Evolutionary conservation across 2,113 vertebrate genomes (phyloP).

Genomic region (Bambusicola thoracicus): DNA sequence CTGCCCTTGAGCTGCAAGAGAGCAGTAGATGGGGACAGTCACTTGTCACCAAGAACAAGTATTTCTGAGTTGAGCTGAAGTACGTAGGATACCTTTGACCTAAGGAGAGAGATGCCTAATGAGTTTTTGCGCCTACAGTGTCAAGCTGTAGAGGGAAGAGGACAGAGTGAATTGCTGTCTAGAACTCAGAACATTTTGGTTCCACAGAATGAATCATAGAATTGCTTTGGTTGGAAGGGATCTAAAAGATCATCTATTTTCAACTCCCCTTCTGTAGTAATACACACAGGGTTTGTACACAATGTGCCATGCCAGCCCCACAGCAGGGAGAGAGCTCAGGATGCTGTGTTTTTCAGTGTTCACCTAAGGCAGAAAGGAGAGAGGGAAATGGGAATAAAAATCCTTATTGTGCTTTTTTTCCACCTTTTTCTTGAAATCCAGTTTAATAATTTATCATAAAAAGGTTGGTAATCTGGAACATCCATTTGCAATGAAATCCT

Average conservation of each 20-base stretch:
- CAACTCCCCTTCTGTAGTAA: background rate
- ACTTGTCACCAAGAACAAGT: background rate
- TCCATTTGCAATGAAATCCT: background rate
- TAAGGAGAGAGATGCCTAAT: background rate
- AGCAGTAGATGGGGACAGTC: background rate
- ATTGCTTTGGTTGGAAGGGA: background rate
- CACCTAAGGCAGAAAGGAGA: background rate
- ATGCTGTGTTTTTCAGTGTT: background rate
- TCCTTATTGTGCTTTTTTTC: background rate
- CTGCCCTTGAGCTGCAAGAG: background rate
- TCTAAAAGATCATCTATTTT: background rate
- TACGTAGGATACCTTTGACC: background rate
- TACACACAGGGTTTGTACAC: background rate
- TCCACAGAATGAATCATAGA: background rate
- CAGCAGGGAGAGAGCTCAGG: background rate
- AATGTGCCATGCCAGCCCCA: background rate
- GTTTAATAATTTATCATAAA: background rate
- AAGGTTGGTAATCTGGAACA: background rate
- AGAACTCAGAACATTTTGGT: background rate
- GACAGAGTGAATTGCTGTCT: background rate
- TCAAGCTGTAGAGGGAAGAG: background rate
- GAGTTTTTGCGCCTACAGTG: background rate
- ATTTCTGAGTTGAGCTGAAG: background rate
- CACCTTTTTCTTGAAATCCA: background rate
- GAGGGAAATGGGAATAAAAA: background rate